Evolutionary conservation across 2,113 vertebrate species (phyloP).

Genomic region (Heterocephalus glaber): DNA sequence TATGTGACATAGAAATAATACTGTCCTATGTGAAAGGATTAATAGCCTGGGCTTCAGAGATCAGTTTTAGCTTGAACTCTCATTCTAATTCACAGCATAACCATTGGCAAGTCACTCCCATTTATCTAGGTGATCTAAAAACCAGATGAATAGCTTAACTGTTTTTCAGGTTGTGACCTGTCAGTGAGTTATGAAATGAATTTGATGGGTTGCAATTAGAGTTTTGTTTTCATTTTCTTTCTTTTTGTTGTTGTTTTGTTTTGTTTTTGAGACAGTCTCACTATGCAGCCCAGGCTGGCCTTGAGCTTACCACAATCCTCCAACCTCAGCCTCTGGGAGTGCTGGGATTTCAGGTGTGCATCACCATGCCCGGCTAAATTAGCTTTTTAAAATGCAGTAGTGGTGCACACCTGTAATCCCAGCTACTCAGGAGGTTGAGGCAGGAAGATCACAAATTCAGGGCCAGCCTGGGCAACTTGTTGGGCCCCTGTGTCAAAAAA

Average conservation of each 20-base stretch:
- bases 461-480: background rate
- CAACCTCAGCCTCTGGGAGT: background rate
- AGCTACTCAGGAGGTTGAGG: too few species aligned
- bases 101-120: background rate
- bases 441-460: background rate
- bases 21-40: background rate
- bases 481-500: background rate
- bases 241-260: background rate
- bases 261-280: background rate
- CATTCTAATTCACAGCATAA: background rate
- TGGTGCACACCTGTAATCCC: background rate
- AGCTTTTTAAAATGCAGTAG: background rate
- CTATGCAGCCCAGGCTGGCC: background rate
- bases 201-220: background rate
- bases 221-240: background rate
- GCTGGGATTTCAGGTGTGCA: background rate
- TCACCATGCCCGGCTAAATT: background rate
- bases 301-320: background rate
- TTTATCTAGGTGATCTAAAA: background rate
- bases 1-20: background rate
- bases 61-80: conserved; percentile 20
- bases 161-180: background rate
- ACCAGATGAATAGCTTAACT: background rate
- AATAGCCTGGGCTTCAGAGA: background rate
- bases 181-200: background rate